phyloP scores from a whole-genome alignment of 2,888 invertebrate species.

The Steinernema scapterisci region DNA sequence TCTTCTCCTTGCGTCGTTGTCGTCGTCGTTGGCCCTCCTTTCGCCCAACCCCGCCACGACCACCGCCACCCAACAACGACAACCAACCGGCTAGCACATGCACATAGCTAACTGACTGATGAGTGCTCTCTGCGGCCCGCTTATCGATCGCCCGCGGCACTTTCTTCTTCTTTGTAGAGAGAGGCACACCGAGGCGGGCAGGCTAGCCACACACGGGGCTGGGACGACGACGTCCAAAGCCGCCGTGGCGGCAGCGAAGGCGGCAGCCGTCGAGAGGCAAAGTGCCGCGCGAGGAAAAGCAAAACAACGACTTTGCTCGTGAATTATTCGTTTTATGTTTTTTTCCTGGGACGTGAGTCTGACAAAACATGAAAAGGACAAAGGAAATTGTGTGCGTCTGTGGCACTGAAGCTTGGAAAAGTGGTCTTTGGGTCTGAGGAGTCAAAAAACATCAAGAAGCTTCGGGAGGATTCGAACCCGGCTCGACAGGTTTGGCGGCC shows the following conservation, averaged over 20 bases:
- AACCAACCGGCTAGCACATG: slow-evolving; percentile 26
- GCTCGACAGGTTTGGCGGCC: too few species aligned
- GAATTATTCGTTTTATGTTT: slow-evolving; percentile 15
- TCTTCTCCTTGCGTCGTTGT: neutral
- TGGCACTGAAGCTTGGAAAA: too few species aligned
- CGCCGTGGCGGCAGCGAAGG: neutral
- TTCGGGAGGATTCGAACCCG: too few species aligned
- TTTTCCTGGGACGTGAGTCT: neutral
- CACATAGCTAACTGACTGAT: slow-evolving; percentile 33
- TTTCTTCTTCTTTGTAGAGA: neutral
- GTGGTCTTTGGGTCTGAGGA: too few species aligned
- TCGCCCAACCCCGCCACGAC: too few species aligned
- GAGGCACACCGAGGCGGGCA: neutral
- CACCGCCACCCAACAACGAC: neutral
- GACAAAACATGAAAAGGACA: too few species aligned
- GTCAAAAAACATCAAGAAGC: too few species aligned
- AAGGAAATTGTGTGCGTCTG: neutral
- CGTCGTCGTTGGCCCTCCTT: slow-evolving; percentile 8
- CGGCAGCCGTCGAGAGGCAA: neutral
- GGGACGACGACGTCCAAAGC: too few species aligned
- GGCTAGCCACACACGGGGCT: too few species aligned
- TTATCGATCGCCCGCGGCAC: slow-evolving; percentile 26
- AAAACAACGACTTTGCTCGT: slow-evolving; percentile 10
- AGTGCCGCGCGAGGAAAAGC: neutral
- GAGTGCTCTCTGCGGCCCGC: slow-evolving; percentile 32